Evolutionary conservation across 2,888 invertebrate species (phyloP), one percentile per base, ranked within the genome.

Genomic region (Nebria brevicollis): DNA sequence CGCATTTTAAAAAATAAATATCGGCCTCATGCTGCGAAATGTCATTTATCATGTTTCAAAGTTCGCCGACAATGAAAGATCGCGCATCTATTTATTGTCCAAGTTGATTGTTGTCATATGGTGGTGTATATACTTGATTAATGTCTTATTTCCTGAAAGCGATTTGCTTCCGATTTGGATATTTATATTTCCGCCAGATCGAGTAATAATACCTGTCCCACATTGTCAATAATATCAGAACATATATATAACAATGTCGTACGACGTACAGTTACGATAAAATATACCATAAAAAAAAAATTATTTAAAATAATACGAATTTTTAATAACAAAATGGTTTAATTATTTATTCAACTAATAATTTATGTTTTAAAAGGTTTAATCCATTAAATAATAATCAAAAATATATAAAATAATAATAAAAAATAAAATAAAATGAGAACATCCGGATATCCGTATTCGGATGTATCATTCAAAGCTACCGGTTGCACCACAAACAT

Each of bases 141-240:
- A 84, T 84, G 84, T 83, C 83, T 83, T 83, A 83, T 77, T 83
- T 84, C 83, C 83, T 83, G 83, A 83, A 83, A 83, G 81, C 77
- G 66, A 72, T 66, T 7, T 66, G 73, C 81, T 81, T 81, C 81
- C 81, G 81, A 81, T 73, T 77, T 65, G 77, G 76, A 81, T 81
- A 81, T 81, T 81, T 81, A 72, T 76, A 81, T 81, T 81, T 81
- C 80, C 70, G 15, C 20, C 20, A 4, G 54, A 64, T 34, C 7
- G 54, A 13, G 54, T 54, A 54, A 34, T 70, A 26, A 26, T 70
- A 70, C 70, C 66, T 66, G 66, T 20, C 15, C 25, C 25, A 70
- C 70, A 70, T 70, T 34, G 70, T 26, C 70, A 70, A 70, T 54
- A 54, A 54, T 54, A 54, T 7, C 54, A 13, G 54, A 8, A 54